These are phyloP conservation scores for Pagrus major DNA, from an alignment of 2,113 vertebrate species.

Conservation along the genomic window DNA sequence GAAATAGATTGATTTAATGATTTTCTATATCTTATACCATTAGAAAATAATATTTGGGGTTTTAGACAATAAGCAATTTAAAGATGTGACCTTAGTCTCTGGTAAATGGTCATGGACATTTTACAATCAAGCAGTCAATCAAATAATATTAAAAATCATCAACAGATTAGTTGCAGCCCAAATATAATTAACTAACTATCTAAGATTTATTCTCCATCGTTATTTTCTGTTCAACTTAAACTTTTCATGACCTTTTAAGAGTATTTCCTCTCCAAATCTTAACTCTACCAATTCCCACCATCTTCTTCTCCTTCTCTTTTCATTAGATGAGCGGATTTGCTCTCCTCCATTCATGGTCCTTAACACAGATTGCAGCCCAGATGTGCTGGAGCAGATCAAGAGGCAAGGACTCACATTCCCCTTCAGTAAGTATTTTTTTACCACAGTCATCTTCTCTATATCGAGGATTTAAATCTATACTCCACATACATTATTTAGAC, in stretches of 20 bases:
- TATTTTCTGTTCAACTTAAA: neutral
- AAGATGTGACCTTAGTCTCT: neutral
- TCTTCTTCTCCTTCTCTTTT: conserved; percentile 33
- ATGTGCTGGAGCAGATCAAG: conserved; percentile 92
- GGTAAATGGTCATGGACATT: neutral
- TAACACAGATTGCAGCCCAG: conserved; percentile 90
- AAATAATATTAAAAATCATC: neutral
- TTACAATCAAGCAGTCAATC: neutral
- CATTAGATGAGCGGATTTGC: conserved; percentile 93
- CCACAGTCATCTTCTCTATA: neutral
- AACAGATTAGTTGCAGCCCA: neutral
- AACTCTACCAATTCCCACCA: neutral
- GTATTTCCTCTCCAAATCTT: neutral
- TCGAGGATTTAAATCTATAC: neutral
- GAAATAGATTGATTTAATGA: neutral
- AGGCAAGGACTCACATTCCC: conserved; percentile 95
- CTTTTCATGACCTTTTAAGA: neutral
- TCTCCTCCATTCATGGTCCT: conserved; percentile 99
- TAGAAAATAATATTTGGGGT: neutral
- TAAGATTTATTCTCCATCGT: neutral
- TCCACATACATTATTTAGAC: neutral
- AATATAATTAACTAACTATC: neutral
- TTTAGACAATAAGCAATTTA: neutral
- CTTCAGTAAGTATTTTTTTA: conserved; percentile 88
- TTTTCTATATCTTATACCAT: neutral